A percentile compares a stretch with the other conserved stretches of the same genome.
Evolutionary conservation across 2,113 vertebrate genomes (phyloP).

Genomic region (Callorhinus ursinus): DNA sequence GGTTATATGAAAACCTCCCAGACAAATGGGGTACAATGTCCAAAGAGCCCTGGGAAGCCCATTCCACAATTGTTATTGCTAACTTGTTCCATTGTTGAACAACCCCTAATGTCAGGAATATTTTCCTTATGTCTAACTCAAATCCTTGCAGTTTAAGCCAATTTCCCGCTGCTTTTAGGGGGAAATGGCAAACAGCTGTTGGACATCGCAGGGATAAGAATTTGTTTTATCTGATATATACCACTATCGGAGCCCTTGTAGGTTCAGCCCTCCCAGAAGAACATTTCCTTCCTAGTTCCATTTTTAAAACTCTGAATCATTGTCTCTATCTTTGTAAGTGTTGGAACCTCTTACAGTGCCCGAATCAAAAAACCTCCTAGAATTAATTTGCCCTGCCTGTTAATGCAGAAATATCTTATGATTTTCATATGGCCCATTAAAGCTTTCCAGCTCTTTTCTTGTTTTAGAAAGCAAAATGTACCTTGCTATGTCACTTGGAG

Average conservation of each 20-base stretch:
- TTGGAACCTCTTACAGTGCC: background rate
- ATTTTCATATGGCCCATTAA: background rate
- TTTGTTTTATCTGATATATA: background rate
- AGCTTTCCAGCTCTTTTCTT: background rate
- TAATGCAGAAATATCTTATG: background rate
- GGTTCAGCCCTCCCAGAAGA: background rate
- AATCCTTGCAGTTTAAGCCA: constrained; percentile 57
- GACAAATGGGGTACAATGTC: background rate
- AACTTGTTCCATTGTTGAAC: constrained; percentile 61
- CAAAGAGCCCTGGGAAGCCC: constrained; percentile 29
- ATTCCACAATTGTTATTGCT: constrained; percentile 35
- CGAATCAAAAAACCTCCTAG: background rate
- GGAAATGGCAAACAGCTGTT: constrained; percentile 71
- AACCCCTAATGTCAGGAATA: constrained; percentile 44
- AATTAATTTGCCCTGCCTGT: background rate
- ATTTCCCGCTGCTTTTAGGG: constrained; percentile 59
- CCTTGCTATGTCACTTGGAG: background rate
- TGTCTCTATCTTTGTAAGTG: background rate
- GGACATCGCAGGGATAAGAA: background rate
- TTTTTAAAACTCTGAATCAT: constrained; percentile 1
- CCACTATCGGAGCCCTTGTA: background rate
- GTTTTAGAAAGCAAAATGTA: background rate
- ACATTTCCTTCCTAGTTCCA: background rate
- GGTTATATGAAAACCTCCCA: background rate
- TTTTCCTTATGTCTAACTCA: constrained; percentile 54